These are phyloP conservation scores for Plutomurus gul DNA, from an alignment of 1,140 invertebrate genomes.

Conservation along the genomic window DNA sequence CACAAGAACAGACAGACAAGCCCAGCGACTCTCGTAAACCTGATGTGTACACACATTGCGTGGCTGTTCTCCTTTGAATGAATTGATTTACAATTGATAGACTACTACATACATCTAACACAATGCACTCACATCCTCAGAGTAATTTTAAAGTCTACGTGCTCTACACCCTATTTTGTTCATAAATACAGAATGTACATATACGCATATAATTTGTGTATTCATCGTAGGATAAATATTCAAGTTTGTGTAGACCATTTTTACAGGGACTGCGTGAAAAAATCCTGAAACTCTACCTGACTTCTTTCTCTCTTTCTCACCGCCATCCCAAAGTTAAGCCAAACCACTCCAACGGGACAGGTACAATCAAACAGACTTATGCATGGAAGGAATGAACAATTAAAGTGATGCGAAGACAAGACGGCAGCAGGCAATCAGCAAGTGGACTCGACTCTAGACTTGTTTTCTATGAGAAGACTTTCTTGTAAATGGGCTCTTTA, in stretches of 20 bases:
- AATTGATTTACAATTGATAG: not conserved
- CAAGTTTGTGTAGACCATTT: conserved; percentile 23
- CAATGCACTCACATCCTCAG: not conserved
- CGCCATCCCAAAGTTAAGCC: not conserved
- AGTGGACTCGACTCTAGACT: not conserved
- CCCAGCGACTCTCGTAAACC: not conserved
- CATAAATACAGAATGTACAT: too few species aligned
- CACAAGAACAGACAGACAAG: not conserved
- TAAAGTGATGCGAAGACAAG: conserved; percentile 10
- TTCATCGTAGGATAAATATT: not conserved
- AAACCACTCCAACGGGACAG: not conserved
- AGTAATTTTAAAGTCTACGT: not conserved
- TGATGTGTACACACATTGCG: not conserved
- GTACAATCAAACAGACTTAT: too few species aligned
- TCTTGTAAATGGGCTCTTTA: not conserved
- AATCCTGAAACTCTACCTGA: not conserved
- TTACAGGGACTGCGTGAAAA: not conserved
- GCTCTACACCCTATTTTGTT: too few species aligned
- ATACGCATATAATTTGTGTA: too few species aligned
- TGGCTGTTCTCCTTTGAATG: not conserved
- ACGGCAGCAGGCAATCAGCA: conserved; percentile 18
- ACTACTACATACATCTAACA: not conserved
- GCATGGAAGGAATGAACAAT: conserved; percentile 16
- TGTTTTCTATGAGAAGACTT: not conserved
- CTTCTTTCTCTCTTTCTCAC: not conserved